A percentile compares a stretch with the other conserved stretches of the same genome.
These are phyloP conservation scores for Loriculus beryllinus DNA, from an alignment of 2,797 vertebrate species.

Conservation along the genomic window DNA sequence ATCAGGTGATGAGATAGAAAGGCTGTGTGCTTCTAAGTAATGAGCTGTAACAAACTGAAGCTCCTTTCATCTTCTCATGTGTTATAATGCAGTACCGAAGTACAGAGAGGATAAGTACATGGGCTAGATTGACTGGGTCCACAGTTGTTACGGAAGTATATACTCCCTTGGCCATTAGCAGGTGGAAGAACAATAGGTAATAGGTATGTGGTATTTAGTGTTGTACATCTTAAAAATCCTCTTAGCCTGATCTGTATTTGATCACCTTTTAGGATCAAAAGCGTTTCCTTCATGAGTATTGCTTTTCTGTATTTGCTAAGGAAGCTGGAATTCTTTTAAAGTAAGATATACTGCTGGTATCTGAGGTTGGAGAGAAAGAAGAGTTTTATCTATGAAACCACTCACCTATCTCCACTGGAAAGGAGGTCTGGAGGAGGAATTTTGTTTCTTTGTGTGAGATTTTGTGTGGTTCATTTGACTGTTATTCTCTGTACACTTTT, in stretches of 20 bases:
- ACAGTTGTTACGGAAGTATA: not conserved
- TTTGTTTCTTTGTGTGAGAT: not conserved
- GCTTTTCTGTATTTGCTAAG: not conserved
- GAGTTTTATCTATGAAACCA: not conserved
- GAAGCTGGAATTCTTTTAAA: not conserved
- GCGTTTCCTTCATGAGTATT: not conserved
- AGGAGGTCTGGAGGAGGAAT: not conserved
- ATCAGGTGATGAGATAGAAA: not conserved
- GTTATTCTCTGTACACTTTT: not conserved
- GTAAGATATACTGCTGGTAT: not conserved
- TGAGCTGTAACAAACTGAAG: conserved; percentile 3
- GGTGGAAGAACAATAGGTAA: conserved; percentile 2
- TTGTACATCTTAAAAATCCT: not conserved
- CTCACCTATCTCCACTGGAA: not conserved
- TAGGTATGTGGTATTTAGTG: not conserved
- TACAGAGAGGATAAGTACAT: not conserved
- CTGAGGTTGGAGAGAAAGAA: not conserved
- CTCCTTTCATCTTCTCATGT: conserved; percentile 33
- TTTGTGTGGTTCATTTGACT: not conserved
- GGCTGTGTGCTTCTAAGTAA: not conserved
- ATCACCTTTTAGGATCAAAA: not conserved
- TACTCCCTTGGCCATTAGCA: not conserved
- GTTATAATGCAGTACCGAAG: not conserved
- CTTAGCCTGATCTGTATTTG: not conserved
- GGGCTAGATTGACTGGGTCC: not conserved